These are phyloP conservation scores for Mus spretus DNA, from an alignment of 2,797 vertebrate species.

Conservation along the genomic window DNA sequence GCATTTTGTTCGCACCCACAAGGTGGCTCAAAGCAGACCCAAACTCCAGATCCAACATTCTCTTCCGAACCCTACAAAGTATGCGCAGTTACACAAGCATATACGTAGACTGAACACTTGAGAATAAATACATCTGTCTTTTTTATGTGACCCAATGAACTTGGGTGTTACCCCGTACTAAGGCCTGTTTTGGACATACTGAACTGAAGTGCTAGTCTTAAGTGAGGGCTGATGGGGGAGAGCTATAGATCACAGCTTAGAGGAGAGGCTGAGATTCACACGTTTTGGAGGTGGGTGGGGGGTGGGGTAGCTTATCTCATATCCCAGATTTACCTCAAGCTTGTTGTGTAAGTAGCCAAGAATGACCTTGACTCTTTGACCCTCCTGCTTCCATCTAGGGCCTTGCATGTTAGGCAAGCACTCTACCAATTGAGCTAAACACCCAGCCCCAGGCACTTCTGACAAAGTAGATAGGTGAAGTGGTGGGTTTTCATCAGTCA, in stretches of 20 bases:
- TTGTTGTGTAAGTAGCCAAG: not conserved
- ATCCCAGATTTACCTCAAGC: not conserved
- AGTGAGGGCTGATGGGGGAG: not conserved
- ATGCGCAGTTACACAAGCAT: not conserved
- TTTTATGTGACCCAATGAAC: not conserved
- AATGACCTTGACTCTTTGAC: not conserved
- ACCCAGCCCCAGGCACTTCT: not conserved
- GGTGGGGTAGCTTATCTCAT: not conserved
- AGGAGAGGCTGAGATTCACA: not conserved
- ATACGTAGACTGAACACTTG: not conserved
- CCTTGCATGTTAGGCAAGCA: not conserved
- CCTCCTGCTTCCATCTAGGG: not conserved
- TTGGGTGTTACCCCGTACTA: not conserved
- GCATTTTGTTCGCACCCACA: not conserved
- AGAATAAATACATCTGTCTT: not conserved
- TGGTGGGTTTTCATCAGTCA: constrained; percentile 20
- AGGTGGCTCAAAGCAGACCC: not conserved
- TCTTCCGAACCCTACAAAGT: not conserved
- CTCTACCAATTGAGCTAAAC: not conserved
- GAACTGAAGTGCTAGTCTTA: not conserved
- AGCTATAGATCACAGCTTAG: not conserved
- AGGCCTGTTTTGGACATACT: not conserved
- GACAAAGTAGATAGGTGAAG: not conserved
- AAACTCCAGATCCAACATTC: not conserved
- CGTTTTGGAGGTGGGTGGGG: not conserved